Evolutionary conservation across 2,797 vertebrate genomes (phyloP), one percentile per base, ranked within the genome.

Genomic region (Enteromius treurensis): DNA sequence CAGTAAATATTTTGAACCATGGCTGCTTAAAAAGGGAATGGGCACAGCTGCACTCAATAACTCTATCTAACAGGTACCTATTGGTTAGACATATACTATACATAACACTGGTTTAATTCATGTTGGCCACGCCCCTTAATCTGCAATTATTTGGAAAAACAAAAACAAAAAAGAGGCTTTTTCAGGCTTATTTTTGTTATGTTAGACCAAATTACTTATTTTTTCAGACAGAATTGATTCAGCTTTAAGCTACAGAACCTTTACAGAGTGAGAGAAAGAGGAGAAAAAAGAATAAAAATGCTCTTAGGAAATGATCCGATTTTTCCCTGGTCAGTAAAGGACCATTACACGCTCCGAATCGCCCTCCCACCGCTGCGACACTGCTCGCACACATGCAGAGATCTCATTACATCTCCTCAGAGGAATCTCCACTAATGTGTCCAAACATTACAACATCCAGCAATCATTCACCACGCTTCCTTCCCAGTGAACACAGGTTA

Each of bases 401-500:
- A 75, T 84, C 83, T 55, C 80, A 71, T 86, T 84, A 75, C 82
- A 60, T 81, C 70, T 79, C 85, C 45, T 68, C 85, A n/a, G 70
- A 79, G 80, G 74, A 64, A 83, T 62, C 84, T 80, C 55, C 34
- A 37, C 53, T 26, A 68, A 86, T 68, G 79, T 86, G 80, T 89
- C 85, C 85, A 86, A 84, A 88, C 86, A 88, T 91, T 84, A 88
- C 70, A 90, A 51, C 76, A 23, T 78, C 70, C 23, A 0, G 29
- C 82, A 71, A 64, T 73, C 87, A 88, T 84, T 84, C 67, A 70
- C 79, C 86, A 80, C 71, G 42, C 73, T 65, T 83, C 55, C 84
- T 85, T 89, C 87, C 53, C 83, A 82, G 90, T 88, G 86, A 89
- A 88, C 85, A 86, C 90, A 90, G 89, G 89, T 91, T 90, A 91